Base-by-base conservation (phyloP, 2,797 vertebrate genomes). In the Ceyx erithaca region DNA sequence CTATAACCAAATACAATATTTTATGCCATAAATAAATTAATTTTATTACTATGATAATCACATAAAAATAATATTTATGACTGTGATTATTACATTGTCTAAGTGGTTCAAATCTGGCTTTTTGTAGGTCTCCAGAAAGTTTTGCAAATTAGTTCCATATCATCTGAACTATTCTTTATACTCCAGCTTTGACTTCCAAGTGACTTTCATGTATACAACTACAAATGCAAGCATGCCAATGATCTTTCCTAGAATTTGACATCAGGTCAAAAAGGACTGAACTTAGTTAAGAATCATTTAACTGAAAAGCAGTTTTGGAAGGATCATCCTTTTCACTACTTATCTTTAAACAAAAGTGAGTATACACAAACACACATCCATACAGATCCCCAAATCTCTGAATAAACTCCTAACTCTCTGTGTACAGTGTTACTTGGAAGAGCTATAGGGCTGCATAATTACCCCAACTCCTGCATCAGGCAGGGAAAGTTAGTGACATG, bases 401-500 rank as follows among this genome's bases (percentile, higher is more conserved):
- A 90, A 83, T 83, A 88, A 84, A 64, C 87, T 89, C 79, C 48
- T 85, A 90, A 77, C 48, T 95, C 91, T 80, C 61, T 91, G 85
- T 72, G 43, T 64, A 85, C 48, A 66, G 82, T 93, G 95, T 93
- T 92, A 87, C 70, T 96, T 90, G 94, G 89, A 93, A 81, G 88
- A 96, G 85, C 85, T 64, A 17, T 80, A 61, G 80, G 80, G 90
- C 92, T 97, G 96, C 96, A 95, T 97, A 96, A 97, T 97, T 96
- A 92, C 90, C 90, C 93, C 80, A 91, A 92, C 98, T 98, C 98
- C 96, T 19, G 97, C 97, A 97, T 97, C 93, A 98, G 98, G 97
- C 97, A 98, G 98, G 98, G 98, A 98, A 98, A 98, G 98, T 98
- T 98, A 97, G 97, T 99, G 99, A 99, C 98, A 98, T 98, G 98